Evolutionary conservation across 1,140 invertebrate species (phyloP).

Genomic region (Anagrus nilaparvatae): DNA sequence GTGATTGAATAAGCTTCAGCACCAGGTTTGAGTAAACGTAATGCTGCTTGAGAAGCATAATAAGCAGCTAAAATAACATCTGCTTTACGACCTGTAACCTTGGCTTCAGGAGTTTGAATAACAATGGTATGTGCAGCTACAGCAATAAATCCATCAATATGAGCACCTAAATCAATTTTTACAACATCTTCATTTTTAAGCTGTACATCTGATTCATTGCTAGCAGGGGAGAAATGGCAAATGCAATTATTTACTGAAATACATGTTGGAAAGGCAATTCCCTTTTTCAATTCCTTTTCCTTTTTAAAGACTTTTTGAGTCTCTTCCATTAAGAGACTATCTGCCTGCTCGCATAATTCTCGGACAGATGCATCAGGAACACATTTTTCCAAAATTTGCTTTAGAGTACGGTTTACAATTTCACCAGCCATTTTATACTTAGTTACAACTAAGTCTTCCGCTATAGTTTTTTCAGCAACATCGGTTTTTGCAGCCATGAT

Average conservation of each 20-base stretch:
- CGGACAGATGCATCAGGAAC: constrained; percentile 76
- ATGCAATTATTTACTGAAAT: constrained; percentile 98
- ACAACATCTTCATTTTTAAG: constrained; percentile 91
- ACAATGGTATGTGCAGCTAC: constrained; percentile 94
- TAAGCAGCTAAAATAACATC: constrained; percentile 94
- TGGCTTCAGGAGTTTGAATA: constrained; percentile 68
- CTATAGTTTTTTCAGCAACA: constrained; percentile 82
- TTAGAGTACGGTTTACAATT: constrained; percentile 94
- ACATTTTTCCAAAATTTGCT: constrained; percentile 82
- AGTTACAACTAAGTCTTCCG: constrained; percentile 96
- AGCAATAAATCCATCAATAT: constrained; percentile 98
- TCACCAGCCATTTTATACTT: constrained; percentile 99
- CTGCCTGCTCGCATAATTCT: constrained; percentile 87
- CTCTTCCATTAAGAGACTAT: constrained; percentile 80
- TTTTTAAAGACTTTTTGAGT: constrained; percentile 96
- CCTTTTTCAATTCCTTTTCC: constrained; percentile 96
- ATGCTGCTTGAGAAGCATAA: constrained; percentile 86
- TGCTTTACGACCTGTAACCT: constrained; percentile 77
- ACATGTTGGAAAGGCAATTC: constrained; percentile 98
- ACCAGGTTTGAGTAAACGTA: constrained; percentile 84
- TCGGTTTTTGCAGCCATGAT: constrained; percentile 87
- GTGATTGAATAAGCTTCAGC: constrained; percentile 88
- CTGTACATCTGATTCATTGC: constrained; percentile 79
- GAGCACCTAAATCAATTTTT: constrained; percentile 96
- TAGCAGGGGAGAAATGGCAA: constrained; percentile 94